Conservation (phyloP, 2,888 invertebrate species). For the Eupsilia transversa region DNA sequence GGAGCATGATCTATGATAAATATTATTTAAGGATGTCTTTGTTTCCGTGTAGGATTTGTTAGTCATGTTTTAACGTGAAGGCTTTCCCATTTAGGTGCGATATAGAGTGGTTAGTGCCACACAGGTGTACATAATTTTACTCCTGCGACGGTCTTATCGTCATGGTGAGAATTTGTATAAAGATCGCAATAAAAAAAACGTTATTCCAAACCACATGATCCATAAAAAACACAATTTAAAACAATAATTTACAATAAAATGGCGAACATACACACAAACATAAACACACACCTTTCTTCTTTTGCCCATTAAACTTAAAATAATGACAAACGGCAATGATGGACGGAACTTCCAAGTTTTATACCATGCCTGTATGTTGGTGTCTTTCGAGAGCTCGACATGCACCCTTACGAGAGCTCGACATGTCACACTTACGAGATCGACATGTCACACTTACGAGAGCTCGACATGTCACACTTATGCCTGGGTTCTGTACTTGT, state of each 20-base stretch:
- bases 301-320: too few relatives aligned
- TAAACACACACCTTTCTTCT: too few relatives aligned
- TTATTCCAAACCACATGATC: too few relatives aligned
- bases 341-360: too few relatives aligned
- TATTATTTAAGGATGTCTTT: conserved; percentile 61
- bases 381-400: not conserved
- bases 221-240: too few relatives aligned
- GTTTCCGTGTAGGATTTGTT: conserved; percentile 71
- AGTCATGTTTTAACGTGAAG: conserved; percentile 57
- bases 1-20: conserved; percentile 59
- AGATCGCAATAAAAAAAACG: not conserved
- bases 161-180: not conserved
- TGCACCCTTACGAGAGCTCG: too few relatives aligned
- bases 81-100: conserved; percentile 21
- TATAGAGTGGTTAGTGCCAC: not conserved
- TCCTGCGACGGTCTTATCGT: not conserved
- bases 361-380: not conserved
- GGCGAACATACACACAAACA: too few relatives aligned
- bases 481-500: not conserved
- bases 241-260: too few relatives aligned
- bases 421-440: too few relatives aligned
- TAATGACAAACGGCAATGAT: not conserved
- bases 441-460: too few relatives aligned
- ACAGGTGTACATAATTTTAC: not conserved
- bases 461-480: not conserved